These are phyloP conservation scores for Pterois miles DNA, from an alignment of 2,797 vertebrate species.

Conservation along the genomic window DNA sequence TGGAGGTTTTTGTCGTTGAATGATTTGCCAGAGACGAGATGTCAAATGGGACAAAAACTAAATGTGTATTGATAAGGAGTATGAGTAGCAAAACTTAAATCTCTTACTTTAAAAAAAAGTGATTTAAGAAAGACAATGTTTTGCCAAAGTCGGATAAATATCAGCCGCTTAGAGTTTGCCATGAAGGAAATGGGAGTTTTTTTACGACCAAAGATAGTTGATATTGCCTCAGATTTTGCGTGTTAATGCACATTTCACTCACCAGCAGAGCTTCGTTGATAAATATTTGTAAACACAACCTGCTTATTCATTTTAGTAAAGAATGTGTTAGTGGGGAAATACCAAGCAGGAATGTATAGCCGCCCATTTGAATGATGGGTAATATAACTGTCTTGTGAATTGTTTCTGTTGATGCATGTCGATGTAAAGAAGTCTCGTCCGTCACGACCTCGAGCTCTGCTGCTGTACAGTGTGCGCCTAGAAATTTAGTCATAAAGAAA, in stretches of 20 bases:
- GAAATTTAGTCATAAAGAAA: conserved; percentile 51
- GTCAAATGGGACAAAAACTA: not conserved
- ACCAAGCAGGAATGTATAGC: not conserved
- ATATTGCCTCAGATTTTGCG: conserved; percentile 13
- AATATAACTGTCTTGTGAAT: conserved; percentile 52
- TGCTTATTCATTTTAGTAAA: conserved; percentile 14
- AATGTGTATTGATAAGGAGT: not conserved
- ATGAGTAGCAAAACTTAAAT: not conserved
- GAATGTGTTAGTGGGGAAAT: conserved; percentile 10
- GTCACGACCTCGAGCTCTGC: conserved; percentile 6
- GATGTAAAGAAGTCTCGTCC: conserved; percentile 30
- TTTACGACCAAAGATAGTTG: conserved; percentile 37
- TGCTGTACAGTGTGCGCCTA: conserved; percentile 23
- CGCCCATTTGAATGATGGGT: conserved; percentile 47
- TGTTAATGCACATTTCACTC: conserved; percentile 28
- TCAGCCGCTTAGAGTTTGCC: not conserved
- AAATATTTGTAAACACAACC: conserved; percentile 27
- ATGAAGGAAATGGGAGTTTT: not conserved
- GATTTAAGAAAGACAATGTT: not conserved
- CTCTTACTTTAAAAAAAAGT: not conserved
- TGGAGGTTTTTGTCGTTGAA: not conserved
- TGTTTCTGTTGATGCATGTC: conserved; percentile 57
- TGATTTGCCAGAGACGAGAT: not conserved
- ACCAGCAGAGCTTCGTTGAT: conserved; percentile 40
- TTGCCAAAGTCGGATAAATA: not conserved